A percentile compares a stretch with the other conserved stretches of the same genome.
Conservation (phyloP, 2,888 invertebrate species). For the Campoplex capitator region DNA sequence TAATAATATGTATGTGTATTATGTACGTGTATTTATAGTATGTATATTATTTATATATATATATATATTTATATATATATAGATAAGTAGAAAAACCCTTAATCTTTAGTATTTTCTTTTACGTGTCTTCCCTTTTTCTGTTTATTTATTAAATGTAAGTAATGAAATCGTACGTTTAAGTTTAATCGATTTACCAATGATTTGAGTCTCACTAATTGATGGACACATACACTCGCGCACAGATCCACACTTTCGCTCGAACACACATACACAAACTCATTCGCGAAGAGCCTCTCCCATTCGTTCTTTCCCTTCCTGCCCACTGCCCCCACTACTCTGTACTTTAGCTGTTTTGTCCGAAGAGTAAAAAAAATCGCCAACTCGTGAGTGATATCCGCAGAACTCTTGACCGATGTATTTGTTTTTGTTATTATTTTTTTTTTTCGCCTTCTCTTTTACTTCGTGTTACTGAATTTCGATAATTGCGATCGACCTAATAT, state of each 20-base stretch:
- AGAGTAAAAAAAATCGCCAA: constrained; percentile 70
- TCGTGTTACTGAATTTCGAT: constrained; percentile 36
- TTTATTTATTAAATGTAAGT: constrained; percentile 72
- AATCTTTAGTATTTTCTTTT: constrained; percentile 73
- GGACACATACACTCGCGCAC: constrained; percentile 55
- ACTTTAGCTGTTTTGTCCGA: constrained; percentile 48
- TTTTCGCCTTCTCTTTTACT: neutral
- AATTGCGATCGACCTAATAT: constrained; percentile 60
- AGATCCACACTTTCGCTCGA: constrained; percentile 48
- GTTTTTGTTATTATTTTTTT: neutral
- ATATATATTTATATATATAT: constrained; percentile 74
- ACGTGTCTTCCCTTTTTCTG: constrained; percentile 66
- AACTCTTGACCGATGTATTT: constrained; percentile 29
- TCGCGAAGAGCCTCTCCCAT: constrained; percentile 27
- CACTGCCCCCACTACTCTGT: neutral
- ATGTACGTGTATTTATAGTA: constrained; percentile 71
- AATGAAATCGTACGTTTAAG: constrained; percentile 75
- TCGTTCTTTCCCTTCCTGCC: constrained; percentile 33
- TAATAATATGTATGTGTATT: constrained; percentile 68
- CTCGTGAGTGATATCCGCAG: constrained; percentile 63
- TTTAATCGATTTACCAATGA: constrained; percentile 72
- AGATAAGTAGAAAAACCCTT: constrained; percentile 80
- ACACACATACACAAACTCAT: constrained; percentile 46
- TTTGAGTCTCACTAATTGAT: constrained; percentile 74
- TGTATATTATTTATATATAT: constrained; percentile 70